A percentile compares a stretch with the other conserved stretches of the same genome.
phyloP scores from a whole-genome alignment of 2,797 vertebrate species.

The Channa striata region DNA sequence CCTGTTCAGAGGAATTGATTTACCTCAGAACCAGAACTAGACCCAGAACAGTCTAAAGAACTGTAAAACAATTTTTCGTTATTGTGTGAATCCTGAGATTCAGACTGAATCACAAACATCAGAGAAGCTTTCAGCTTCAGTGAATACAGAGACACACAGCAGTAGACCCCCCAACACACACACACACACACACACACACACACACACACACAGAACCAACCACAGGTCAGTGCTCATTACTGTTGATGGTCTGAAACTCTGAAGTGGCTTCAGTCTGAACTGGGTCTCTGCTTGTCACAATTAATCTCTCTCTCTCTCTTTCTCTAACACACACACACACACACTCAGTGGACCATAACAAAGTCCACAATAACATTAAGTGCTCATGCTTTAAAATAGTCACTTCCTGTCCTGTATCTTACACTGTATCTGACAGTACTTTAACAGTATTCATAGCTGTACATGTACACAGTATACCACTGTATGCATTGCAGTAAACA shows the following conservation, averaged over 20 bases:
- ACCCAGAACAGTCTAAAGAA: not conserved
- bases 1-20: not conserved
- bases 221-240: conserved; percentile 56
- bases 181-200: conserved; percentile 15
- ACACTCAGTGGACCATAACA: conserved; percentile 19
- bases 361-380: not conserved
- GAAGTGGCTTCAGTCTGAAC: conserved; percentile 28
- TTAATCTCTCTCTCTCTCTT: conserved; percentile 7
- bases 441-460: not conserved
- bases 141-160: not conserved
- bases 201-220: conserved; percentile 33
- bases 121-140: conserved; percentile 16
- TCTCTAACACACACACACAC: conserved; percentile 5
- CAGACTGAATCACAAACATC: not conserved
- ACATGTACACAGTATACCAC: no score
- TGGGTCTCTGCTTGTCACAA: conserved; percentile 46
- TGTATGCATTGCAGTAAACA: no score
- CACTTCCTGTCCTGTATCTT: not conserved
- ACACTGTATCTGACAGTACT: not conserved
- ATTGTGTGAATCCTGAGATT: not conserved
- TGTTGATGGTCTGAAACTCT: conserved; percentile 9
- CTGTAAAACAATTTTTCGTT: not conserved
- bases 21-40: not conserved
- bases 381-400: not conserved
- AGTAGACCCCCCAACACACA: not conserved